Conservation (phyloP, 2,113 vertebrate genomes). For the Circaetus gallicus region DNA sequence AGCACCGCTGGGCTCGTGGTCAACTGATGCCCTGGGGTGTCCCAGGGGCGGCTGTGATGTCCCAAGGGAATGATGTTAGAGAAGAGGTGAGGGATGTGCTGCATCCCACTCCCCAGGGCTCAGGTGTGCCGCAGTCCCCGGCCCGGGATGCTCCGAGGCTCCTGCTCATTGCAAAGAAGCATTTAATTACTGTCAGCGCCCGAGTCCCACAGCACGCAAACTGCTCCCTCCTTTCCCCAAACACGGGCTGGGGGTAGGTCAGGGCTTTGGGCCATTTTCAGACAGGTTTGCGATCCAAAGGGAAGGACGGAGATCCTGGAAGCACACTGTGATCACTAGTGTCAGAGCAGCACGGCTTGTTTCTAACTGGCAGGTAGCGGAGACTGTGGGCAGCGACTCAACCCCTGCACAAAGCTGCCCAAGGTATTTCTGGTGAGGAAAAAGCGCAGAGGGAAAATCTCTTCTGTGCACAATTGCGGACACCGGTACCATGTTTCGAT, state of each 20-base stretch:
- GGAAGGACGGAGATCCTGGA: neutral
- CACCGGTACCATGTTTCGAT: neutral
- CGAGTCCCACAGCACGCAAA: neutral
- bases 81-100: neutral
- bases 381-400: neutral
- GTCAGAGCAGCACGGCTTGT: rapidly evolving
- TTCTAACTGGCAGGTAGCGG: rapidly evolving
- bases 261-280: neutral
- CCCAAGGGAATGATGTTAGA: rapidly evolving
- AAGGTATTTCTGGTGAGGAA: neutral
- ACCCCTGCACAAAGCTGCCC: neutral
- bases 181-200: neutral
- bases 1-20: rapidly evolving
- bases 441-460: neutral
- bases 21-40: rapidly evolving
- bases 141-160: neutral
- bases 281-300: neutral
- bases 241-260: neutral
- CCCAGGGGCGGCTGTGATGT: neutral
- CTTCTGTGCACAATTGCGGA: too few relatives aligned
- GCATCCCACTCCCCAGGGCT: neutral
- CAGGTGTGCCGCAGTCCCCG: rapidly evolving
- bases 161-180: neutral
- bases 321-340: rapidly evolving
- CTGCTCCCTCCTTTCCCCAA: neutral